Evolutionary conservation across 2,888 invertebrate species (phyloP), one percentile per base, ranked within the genome.

Genomic region (Scaptomyza reducta): DNA sequence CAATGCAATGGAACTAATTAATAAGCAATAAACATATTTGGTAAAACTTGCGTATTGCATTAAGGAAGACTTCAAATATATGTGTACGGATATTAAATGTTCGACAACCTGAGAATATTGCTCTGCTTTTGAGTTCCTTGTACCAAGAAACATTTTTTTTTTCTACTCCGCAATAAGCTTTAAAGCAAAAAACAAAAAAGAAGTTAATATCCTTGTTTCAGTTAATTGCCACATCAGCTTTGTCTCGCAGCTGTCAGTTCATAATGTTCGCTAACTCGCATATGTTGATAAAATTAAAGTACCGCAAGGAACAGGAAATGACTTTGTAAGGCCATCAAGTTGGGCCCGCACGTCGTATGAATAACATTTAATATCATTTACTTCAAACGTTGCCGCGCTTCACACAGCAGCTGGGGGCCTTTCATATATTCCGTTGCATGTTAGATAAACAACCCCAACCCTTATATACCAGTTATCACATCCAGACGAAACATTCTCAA

Each of bases 281-380:
- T 49, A 60, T 66, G 55, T 13, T 62, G 60, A 68, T 71, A 62
- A 65, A 74, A 78, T 78, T 74, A 51, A 63, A 71, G 71, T 50
- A 75, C 58, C 57, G 45, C 68, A 57, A 16, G 68, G 54, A 63
- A 72, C n/a, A 49, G 54, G 41, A 72, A 68, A 77, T 72, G 68
- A 58, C 63, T 60, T 60, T 68, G 59, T 68, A 41, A 71, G 55
- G 66, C 44, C 57, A 25, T 44, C 75, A 44, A 65, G 44, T 25
- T 60, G 46, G 47, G 60, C 60, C 44, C 59, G 69, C 70, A 67
- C 69, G 71, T 53, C 76, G 76, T 58, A 71, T 80, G 79, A 76
- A 66, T 74, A 79, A 74, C 74, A 76, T 82, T 68, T 78, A 76
- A 81, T 79, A 64, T 74, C 59, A 70, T 76, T 78, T 74, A 74